A percentile compares a stretch with the other conserved stretches of the same genome.
Evolutionary conservation across 2,888 invertebrate species (phyloP).

Genomic region (Caenorhabditis sinica): DNA sequence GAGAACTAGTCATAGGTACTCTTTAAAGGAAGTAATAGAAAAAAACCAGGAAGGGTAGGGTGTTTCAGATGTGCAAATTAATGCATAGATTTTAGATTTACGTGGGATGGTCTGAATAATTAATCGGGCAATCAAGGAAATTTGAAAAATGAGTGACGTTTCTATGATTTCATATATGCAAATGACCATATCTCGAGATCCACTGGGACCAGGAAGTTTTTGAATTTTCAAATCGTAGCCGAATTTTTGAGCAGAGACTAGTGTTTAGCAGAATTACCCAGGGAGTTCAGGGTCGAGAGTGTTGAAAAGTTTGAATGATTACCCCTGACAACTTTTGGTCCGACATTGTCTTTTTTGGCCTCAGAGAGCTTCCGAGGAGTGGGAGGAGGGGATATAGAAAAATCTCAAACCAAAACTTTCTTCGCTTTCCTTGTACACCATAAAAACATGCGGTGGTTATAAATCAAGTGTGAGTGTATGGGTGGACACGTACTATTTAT

Average conservation of each 20-base stretch:
- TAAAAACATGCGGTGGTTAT: neutral
- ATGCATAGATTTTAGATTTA: neutral
- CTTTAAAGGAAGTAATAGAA: neutral
- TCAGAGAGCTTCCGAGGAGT: neutral
- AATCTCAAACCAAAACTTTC: neutral
- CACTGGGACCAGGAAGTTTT: neutral
- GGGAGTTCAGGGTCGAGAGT: slow-evolving; percentile 32
- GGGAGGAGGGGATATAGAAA: too few relatives aligned
- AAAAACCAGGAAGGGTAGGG: neutral
- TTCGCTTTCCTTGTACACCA: neutral
- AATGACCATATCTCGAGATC: neutral
- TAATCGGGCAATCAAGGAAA: too few relatives aligned
- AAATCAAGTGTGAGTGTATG: slow-evolving; percentile 10
- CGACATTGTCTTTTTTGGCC: neutral
- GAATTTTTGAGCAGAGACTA: too few relatives aligned
- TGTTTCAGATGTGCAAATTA: neutral
- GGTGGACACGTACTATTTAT: slow-evolving; percentile 7
- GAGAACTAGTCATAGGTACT: neutral
- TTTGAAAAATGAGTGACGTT: neutral
- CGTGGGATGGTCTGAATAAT: neutral
- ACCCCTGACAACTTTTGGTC: slow-evolving; percentile 37
- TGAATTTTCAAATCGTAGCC: neutral
- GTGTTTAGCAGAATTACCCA: slow-evolving; percentile 22
- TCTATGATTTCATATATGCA: neutral
- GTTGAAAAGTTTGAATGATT: slow-evolving; percentile 54